Evolutionary conservation across 2,797 vertebrate species (phyloP), one percentile per base, ranked within the genome.

Genomic region (Poliocrania exsul): DNA sequence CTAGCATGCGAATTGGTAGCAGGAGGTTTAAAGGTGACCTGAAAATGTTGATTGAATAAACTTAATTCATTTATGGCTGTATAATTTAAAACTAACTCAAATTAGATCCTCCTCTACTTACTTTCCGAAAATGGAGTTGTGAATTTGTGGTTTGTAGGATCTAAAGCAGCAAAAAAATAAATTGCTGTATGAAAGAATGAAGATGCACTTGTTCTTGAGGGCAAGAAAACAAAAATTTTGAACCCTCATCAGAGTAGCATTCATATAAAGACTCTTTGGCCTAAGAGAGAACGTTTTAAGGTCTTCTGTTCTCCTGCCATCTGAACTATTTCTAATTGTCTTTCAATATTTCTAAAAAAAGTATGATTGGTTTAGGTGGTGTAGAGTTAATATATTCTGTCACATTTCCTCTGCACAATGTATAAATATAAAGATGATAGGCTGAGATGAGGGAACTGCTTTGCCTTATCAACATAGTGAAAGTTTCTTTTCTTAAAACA

Each of bases 11-110:
- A 88, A 84, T 84, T 3, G 4, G 25, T 84, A 85, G 44, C 78
- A 93, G 64, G 75, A 93, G 87, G 38, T 81, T 91, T 94, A 93
- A 94, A 95, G 88, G 90, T 93, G 90, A 94, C 90, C 67, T 79
- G 64, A 79, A 94, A 69, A 56, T 60, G 62, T 79, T 92, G 93
- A 88, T 84, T 95, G 80, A 86, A 75, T 93, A 93, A 94, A 93
- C 82, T 67, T 83, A 90, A 95, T 90, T 96, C 40, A 64, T 84
- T 95, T 90, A 84, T 33, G 35, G 29, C 29, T 81, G 62, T 90
- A 37, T 94, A 92, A 86, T 88, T 91, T 86, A 42, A 92, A 95
- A 67, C 38, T 24, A 81, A 60, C 62, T 91, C 60, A 90, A 90
- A 90, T 81, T 88, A 92, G 77, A 90, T 95, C 80, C 77, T 94